These are phyloP conservation scores for Rhabdomys pumilio DNA, from an alignment of 2,797 vertebrate species.

Conservation along the genomic window DNA sequence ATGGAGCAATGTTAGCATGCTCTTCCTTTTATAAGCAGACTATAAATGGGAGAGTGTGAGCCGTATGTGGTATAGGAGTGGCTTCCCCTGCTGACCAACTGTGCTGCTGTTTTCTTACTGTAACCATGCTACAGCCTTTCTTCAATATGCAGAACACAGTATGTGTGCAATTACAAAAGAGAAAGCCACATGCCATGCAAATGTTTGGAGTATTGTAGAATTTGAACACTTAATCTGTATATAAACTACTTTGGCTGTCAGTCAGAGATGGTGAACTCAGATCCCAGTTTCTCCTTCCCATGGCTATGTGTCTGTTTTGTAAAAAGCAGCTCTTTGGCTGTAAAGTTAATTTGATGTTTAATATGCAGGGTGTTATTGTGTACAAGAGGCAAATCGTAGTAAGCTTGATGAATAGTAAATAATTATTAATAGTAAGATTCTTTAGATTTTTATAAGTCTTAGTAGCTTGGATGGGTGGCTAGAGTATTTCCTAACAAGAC, in stretches of 20 bases:
- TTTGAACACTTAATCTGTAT: neutral
- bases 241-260: neutral
- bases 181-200: neutral
- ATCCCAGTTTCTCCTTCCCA: neutral
- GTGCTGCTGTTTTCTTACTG: neutral
- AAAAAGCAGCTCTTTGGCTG: neutral
- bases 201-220: neutral
- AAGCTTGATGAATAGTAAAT: neutral
- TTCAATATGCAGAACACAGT: neutral
- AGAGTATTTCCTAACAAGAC: slow-evolving; percentile 1
- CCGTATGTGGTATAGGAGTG: slow-evolving; percentile 8
- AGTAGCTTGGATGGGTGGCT: slow-evolving; percentile 9
- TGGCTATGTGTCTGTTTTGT: neutral
- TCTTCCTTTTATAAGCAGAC: slow-evolving; percentile 7
- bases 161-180: neutral
- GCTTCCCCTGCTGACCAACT: slow-evolving; percentile 50
- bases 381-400: neutral
- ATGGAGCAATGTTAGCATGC: slow-evolving; percentile 70
- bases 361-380: neutral
- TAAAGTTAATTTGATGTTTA: neutral
- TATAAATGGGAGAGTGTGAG: neutral
- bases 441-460: slow-evolving; percentile 38
- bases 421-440: slow-evolving; percentile 11
- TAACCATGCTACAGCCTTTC: neutral
- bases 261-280: neutral